phyloP scores from a whole-genome alignment of 2,113 vertebrate genomes.

The Phaetusa simplex region DNA sequence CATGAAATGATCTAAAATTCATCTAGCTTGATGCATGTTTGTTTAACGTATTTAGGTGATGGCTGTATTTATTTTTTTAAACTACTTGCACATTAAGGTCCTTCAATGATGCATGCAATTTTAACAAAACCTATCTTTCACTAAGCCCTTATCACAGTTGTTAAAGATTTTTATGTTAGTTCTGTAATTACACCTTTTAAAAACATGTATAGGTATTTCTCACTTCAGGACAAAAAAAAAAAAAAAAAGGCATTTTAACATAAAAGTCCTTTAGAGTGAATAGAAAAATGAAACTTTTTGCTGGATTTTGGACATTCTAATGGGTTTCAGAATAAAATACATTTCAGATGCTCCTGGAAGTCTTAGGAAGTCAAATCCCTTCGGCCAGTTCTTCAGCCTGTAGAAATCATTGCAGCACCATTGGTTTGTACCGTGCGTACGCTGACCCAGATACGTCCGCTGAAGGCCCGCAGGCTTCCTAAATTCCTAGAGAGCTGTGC shows the following conservation, averaged over 20 bases:
- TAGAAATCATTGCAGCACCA: not conserved
- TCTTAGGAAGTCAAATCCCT: not conserved
- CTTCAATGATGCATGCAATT: not conserved
- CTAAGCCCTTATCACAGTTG: not conserved
- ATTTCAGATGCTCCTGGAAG: not conserved
- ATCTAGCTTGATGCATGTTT: slow-evolving; percentile 41
- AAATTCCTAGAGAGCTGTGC: not conserved
- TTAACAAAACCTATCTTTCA: slow-evolving; percentile 12
- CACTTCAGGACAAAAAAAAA: not conserved
- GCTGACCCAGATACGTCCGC: rapidly evolving
- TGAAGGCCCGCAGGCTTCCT: not conserved
- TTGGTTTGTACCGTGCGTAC: not conserved
- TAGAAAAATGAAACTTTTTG: not conserved
- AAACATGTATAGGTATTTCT: not conserved
- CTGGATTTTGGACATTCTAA: not conserved
- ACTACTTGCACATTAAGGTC: not conserved
- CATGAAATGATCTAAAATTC: slow-evolving; percentile 68
- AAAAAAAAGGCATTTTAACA: not conserved
- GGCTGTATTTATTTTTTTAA: slow-evolving; percentile 52
- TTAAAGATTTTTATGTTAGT: slow-evolving; percentile 1
- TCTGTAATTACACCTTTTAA: not conserved
- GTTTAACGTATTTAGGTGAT: slow-evolving; percentile 56
- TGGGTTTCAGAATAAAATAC: not conserved
- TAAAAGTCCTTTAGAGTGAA: not conserved
- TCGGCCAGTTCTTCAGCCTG: not conserved